Base-by-base conservation (phyloP, 1,140 invertebrate species). In the Proales similis region DNA sequence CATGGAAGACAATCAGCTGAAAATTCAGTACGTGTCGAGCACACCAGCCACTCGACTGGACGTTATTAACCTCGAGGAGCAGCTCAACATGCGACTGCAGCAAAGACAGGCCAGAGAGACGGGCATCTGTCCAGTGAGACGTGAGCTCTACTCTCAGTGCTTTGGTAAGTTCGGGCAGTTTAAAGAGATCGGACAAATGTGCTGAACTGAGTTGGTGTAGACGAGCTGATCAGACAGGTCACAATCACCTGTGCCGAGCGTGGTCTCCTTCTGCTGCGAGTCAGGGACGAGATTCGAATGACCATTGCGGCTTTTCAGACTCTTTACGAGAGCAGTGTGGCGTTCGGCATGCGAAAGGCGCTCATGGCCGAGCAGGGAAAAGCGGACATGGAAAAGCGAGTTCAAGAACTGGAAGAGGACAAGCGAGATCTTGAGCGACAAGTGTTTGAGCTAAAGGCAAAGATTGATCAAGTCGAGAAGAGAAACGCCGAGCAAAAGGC, bases 271-370 rank as follows among this genome's bases (percentile, higher is more conserved):
- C 76, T 98, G 11, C 75, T 96, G 20, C 80, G 92, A 68, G 86
- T 97, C 0, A 79, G 93, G 20, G 91, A 98, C 75, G 93, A 98
- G 79, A 84, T 96, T 48, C 80, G 85, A 64, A 94, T 97, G 85
- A 95, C 92, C 0, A 85, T 96, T 70, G 85, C 89, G 68, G 90
- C 92, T 1, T 97, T 94, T 70, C 83, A 84, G 81, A 88, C 87
- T 0, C 79, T 98, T 0, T 95, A 97, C 73, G 93, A 95, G 74
- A 95, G 90, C 74, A 91, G 90, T 62, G 88, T 95, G 49, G 91
- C 91, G 4, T 98, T 95, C 74, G 93, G 93, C 26, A 90, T 97
- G 82, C 82, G 93, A 39, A 98, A 97, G 80, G 90, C 92, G n/a
- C 76, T 95, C 48, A 86, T 89, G 77, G 84, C 78, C 5, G 81